phyloP scores from a whole-genome alignment of 1,140 invertebrate genomes.

The Achatina immaculata region DNA sequence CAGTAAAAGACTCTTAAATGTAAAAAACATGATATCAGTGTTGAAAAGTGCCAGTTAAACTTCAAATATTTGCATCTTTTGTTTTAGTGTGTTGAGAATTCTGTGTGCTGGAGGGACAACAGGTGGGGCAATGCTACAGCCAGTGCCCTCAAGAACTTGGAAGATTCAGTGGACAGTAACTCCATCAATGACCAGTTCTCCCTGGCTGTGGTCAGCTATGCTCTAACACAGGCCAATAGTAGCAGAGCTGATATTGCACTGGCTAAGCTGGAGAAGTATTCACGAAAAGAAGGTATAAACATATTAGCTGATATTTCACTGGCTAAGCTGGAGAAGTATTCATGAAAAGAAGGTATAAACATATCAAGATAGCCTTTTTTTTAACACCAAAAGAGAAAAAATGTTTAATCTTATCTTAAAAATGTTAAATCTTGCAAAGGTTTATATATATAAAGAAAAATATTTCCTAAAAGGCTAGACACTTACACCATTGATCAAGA shows the following conservation, averaged over 20 bases:
- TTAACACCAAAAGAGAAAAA: too few species aligned
- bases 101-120: not conserved
- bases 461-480: too few species aligned
- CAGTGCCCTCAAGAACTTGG: conserved; percentile 4
- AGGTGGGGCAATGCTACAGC: conserved; percentile 13
- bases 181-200: conserved; percentile 14
- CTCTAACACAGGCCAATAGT: not conserved
- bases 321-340: not conserved
- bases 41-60: too few species aligned
- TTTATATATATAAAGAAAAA: too few species aligned
- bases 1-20: too few species aligned
- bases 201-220: conserved; percentile 16
- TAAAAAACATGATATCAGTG: too few species aligned
- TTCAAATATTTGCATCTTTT: too few species aligned
- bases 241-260: not conserved
- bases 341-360: conserved; percentile 8
- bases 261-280: not conserved
- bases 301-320: not conserved
- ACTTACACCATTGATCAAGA: too few species aligned
- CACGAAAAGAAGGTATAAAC: conserved; percentile 10
- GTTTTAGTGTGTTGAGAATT: not conserved
- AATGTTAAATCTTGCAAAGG: too few species aligned
- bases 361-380: too few species aligned
- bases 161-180: not conserved
- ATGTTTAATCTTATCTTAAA: too few species aligned